Evolutionary conservation across 1,140 invertebrate species (phyloP).

Genomic region (Maniola jurtina): DNA sequence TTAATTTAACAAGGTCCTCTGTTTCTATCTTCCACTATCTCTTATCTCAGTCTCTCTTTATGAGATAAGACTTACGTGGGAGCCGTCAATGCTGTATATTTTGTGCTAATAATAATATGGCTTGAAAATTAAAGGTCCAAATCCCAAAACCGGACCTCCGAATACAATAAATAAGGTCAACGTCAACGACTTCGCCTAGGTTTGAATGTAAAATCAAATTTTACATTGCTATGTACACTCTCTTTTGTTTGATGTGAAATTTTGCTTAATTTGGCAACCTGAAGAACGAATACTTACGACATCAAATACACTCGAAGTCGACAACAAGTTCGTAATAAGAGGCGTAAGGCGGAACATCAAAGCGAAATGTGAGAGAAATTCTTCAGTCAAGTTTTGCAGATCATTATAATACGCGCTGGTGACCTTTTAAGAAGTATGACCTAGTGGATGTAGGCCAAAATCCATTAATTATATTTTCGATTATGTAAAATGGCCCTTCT

Average conservation of each 20-base stretch:
- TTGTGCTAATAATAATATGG: too few species aligned
- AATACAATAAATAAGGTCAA: too few species aligned
- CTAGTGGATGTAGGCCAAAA: not conserved
- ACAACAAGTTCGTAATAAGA: constrained; percentile 22
- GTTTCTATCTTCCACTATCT: too few species aligned
- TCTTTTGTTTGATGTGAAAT: constrained; percentile 5
- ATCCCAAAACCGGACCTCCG: too few species aligned
- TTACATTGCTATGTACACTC: not conserved
- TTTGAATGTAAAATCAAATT: not conserved
- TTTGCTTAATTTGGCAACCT: constrained; percentile 8
- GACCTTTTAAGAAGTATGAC: constrained; percentile 22
- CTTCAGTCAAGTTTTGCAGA: constrained; percentile 19
- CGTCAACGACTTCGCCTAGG: too few species aligned
- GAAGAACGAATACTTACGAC: constrained; percentile 16
- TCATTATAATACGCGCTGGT: constrained; percentile 27
- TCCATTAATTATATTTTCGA: too few species aligned
- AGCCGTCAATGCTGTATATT: too few species aligned
- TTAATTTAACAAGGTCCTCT: too few species aligned
- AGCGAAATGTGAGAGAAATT: constrained; percentile 28
- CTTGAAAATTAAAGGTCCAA: too few species aligned
- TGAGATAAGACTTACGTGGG: too few species aligned
- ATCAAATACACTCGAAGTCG: constrained; percentile 24
- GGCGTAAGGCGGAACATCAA: constrained; percentile 28
- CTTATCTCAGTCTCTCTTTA: too few species aligned
- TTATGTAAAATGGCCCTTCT: too few species aligned